A percentile compares a stretch with the other conserved stretches of the same genome.
These are phyloP conservation scores for Varanus salvator DNA, from an alignment of 2,113 vertebrate genomes.

Conservation along the genomic window DNA sequence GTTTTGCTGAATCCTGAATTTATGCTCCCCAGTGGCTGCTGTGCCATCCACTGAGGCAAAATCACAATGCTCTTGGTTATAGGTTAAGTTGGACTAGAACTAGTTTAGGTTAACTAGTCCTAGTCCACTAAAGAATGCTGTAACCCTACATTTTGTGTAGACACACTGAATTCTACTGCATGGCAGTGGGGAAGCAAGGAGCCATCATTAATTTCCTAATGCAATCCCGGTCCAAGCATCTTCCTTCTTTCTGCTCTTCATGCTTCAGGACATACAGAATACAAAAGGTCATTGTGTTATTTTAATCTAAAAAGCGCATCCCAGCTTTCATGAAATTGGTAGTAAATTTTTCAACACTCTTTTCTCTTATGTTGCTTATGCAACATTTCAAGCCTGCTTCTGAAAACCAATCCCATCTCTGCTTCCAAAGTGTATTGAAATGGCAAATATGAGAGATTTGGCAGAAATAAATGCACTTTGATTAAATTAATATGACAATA, in stretches of 20 bases:
- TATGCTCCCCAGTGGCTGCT: no score
- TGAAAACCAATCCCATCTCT: background rate
- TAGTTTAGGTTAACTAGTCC: background rate
- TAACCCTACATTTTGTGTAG: background rate
- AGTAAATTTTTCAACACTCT: background rate
- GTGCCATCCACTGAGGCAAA: background rate
- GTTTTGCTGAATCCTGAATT: background rate
- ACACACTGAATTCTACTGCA: background rate
- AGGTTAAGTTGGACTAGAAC: background rate
- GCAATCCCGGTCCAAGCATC: background rate
- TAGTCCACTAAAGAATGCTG: background rate
- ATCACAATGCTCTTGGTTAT: background rate
- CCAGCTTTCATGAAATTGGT: background rate
- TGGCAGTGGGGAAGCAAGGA: background rate
- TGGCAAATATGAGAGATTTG: background rate
- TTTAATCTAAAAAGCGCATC: background rate
- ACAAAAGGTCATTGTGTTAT: conserved; percentile 8
- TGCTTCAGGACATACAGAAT: background rate
- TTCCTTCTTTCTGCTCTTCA: background rate
- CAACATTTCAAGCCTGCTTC: background rate
- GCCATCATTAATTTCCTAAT: background rate
- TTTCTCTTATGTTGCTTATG: background rate
- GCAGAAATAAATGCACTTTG: conserved; percentile 12
- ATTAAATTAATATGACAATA: conserved; percentile 5
- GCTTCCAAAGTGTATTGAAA: conserved; percentile 1